Evolutionary conservation across 2,113 vertebrate genomes (phyloP).

Genomic region (Thamnophis sirtalis): DNA sequence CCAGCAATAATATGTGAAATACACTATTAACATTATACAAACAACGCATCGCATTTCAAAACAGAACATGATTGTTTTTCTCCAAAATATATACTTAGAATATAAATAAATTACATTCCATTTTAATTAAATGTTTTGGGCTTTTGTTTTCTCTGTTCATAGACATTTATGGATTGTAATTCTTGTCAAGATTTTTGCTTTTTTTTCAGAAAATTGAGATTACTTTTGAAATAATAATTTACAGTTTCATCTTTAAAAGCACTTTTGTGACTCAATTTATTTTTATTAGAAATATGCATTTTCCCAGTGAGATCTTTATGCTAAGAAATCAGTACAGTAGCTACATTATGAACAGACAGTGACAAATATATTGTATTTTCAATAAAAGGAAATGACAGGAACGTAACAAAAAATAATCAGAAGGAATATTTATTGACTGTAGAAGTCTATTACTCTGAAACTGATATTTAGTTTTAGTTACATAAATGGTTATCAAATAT

Average conservation of each 20-base stretch:
- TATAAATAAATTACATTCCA: slow-evolving; percentile 8
- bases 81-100: background rate
- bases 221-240: slow-evolving; percentile 3
- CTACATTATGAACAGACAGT: background rate
- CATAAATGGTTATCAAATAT: background rate
- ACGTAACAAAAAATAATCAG: background rate
- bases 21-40: background rate
- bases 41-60: background rate
- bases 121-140: slow-evolving; percentile 12
- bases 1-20: background rate
- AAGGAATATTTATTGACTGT: background rate
- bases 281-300: background rate
- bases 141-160: background rate
- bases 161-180: background rate
- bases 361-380: background rate
- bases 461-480: background rate
- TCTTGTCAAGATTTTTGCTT: background rate
- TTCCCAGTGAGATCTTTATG: background rate
- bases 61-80: background rate
- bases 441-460: background rate
- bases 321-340: background rate
- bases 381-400: background rate
- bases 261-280: background rate
- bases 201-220: slow-evolving; percentile 2
- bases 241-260: background rate